Conservation (phyloP, 2,113 vertebrate species). For the Turnix velox region DNA sequence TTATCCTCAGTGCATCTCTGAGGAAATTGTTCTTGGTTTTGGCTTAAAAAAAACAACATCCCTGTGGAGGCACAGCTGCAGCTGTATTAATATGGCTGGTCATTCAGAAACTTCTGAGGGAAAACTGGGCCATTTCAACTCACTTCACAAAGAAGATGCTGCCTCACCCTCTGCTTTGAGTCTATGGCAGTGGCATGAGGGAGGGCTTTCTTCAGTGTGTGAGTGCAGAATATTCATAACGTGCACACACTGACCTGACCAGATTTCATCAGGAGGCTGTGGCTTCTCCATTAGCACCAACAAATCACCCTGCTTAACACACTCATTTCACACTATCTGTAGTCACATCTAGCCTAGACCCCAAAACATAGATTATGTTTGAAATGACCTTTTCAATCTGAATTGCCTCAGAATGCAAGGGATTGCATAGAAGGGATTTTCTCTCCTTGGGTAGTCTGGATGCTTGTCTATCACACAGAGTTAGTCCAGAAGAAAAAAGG, state of each 20-base stretch:
- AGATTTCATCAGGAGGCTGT: neutral
- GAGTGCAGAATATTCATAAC: neutral
- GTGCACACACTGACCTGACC: neutral
- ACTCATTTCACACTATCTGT: rapidly evolving
- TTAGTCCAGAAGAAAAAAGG: neutral
- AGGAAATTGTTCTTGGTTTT: conserved; percentile 12
- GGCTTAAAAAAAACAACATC: neutral
- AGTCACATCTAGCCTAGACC: neutral
- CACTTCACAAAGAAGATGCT: neutral
- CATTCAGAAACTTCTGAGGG: conserved; percentile 18
- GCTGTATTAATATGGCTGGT: neutral
- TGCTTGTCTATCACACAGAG: neutral
- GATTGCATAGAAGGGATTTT: neutral
- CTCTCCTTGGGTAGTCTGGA: neutral
- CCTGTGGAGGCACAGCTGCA: conserved; percentile 26
- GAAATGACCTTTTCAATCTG: neutral
- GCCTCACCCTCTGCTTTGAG: neutral
- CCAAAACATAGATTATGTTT: neutral
- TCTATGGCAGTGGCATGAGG: neutral
- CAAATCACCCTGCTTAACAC: neutral
- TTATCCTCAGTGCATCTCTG: conserved; percentile 5
- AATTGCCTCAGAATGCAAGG: neutral
- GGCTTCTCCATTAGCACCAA: neutral
- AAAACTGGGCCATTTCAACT: neutral
- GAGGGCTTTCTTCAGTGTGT: neutral